Conservation (phyloP, 2,113 vertebrate species). For the Siniperca knerii region DNA sequence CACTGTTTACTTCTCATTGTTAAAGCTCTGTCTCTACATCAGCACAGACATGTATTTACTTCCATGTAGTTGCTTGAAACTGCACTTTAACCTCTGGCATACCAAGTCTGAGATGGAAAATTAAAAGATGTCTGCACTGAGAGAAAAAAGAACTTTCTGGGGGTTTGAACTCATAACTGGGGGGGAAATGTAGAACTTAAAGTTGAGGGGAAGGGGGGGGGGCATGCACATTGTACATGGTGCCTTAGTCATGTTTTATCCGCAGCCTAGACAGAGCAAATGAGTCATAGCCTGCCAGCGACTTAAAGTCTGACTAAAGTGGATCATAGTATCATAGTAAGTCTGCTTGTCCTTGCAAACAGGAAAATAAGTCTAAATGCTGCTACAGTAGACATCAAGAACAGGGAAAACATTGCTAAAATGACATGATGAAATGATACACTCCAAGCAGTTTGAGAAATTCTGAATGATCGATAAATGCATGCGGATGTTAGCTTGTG, state of each 20-base stretch:
- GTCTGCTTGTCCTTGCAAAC: constrained; percentile 39
- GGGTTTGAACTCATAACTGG: constrained; percentile 51
- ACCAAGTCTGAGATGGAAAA: constrained; percentile 46
- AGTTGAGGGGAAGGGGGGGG: constrained; percentile 9
- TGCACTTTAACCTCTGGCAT: constrained; percentile 54
- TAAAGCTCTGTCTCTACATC: constrained; percentile 36
- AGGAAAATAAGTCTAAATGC: constrained; percentile 9
- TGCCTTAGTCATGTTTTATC: constrained; percentile 38
- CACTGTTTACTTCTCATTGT: constrained; percentile 47
- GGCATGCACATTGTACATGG: background rate
- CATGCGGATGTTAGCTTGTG: constrained; percentile 27
- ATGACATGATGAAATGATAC: constrained; percentile 2
- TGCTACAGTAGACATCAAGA: background rate
- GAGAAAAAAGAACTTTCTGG: background rate
- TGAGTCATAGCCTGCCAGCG: constrained; percentile 43
- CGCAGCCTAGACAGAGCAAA: constrained; percentile 34
- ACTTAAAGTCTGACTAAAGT: constrained; percentile 27
- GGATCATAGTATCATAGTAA: constrained; percentile 32
- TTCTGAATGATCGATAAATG: constrained; percentile 5
- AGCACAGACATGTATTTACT: constrained; percentile 29
- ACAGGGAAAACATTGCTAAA: background rate
- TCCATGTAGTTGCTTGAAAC: constrained; percentile 18
- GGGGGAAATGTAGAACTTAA: constrained; percentile 13
- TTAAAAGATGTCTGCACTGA: constrained; percentile 61
- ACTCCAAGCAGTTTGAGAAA: background rate